A percentile compares a stretch with the other conserved stretches of the same genome.
Conservation (phyloP, 1,140 invertebrate genomes). For the Pollicipes pollicipes region DNA sequence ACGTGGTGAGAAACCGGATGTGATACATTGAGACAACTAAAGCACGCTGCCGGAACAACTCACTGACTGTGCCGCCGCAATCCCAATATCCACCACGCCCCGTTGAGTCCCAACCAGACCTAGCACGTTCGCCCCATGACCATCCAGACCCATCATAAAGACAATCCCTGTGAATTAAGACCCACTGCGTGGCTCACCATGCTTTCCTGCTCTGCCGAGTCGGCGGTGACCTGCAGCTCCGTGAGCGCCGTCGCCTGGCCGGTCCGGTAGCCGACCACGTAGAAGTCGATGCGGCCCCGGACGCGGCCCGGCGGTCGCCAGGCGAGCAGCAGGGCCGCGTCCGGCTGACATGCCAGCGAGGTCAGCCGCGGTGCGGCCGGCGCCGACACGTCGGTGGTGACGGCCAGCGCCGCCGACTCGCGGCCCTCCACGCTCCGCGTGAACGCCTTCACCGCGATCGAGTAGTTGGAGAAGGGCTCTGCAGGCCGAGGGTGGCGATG, state of each 20-base stretch:
- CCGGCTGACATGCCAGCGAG: slow-evolving; percentile 64
- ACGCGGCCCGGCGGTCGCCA: slow-evolving; percentile 56
- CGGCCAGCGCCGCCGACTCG: slow-evolving; percentile 46
- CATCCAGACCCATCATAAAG: too few relatives aligned
- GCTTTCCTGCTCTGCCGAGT: background rate
- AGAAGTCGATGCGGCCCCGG: slow-evolving; percentile 26
- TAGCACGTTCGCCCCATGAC: too few relatives aligned
- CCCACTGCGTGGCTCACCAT: too few relatives aligned
- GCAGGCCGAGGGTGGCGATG: slow-evolving; percentile 28
- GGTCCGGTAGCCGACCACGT: slow-evolving; percentile 18
- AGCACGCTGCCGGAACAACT: too few relatives aligned
- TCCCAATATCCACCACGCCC: too few relatives aligned
- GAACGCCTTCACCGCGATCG: slow-evolving; percentile 64
- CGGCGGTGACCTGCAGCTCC: background rate
- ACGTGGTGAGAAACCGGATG: too few relatives aligned
- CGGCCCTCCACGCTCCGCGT: slow-evolving; percentile 52
- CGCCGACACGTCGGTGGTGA: slow-evolving; percentile 58
- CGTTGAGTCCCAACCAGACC: too few relatives aligned
- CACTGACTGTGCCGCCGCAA: too few relatives aligned
- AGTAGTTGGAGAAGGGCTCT: slow-evolving; percentile 66
- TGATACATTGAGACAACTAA: too few relatives aligned
- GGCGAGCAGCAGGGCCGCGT: slow-evolving; percentile 54
- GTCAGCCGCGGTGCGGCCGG: slow-evolving; percentile 58
- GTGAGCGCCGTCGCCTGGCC: background rate
- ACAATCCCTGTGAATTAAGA: too few relatives aligned